A percentile compares a stretch with the other conserved stretches of the same genome.
phyloP scores from a whole-genome alignment of 2,888 invertebrate species.

The Nomada goodeniana region DNA sequence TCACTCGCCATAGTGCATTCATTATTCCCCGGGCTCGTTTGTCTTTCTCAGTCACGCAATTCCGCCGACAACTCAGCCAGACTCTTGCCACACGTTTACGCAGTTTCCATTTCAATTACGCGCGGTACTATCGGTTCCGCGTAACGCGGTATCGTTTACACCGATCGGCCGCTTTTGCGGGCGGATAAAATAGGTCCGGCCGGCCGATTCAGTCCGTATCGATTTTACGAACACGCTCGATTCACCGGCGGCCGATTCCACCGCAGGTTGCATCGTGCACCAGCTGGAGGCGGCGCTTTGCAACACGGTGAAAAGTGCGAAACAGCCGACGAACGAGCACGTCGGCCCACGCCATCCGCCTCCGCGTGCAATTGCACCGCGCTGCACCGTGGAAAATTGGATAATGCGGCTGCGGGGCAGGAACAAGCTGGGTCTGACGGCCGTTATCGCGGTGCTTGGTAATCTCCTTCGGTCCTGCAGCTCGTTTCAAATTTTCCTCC shows the following conservation, averaged over 20 bases:
- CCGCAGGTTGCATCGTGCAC: slow-evolving; percentile 43
- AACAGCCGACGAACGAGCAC: slow-evolving; percentile 35
- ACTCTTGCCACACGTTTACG: background rate
- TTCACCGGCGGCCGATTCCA: slow-evolving; percentile 27
- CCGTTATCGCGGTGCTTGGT: background rate
- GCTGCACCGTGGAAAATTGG: slow-evolving; percentile 74
- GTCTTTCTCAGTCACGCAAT: background rate
- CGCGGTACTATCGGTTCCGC: background rate
- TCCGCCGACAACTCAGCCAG: too few species aligned
- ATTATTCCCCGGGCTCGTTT: background rate
- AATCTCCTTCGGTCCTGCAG: background rate
- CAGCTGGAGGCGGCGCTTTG: slow-evolving; percentile 30
- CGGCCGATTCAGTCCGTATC: slow-evolving; percentile 18
- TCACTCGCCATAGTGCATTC: background rate
- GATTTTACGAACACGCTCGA: slow-evolving; percentile 24
- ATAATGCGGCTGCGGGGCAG: slow-evolving; percentile 58
- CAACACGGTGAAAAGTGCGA: slow-evolving; percentile 49
- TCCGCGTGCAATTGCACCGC: slow-evolving; percentile 71
- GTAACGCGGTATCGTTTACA: slow-evolving; percentile 14
- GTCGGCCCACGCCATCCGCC: slow-evolving; percentile 79
- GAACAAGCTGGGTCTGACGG: slow-evolving; percentile 41
- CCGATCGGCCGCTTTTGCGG: background rate
- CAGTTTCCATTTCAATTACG: slow-evolving; percentile 19
- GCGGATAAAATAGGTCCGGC: background rate
- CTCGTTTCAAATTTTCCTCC: slow-evolving; percentile 9